These are phyloP conservation scores for Mycetomoellerius zeteki DNA, from an alignment of 1,140 invertebrate species.

Conservation along the genomic window DNA sequence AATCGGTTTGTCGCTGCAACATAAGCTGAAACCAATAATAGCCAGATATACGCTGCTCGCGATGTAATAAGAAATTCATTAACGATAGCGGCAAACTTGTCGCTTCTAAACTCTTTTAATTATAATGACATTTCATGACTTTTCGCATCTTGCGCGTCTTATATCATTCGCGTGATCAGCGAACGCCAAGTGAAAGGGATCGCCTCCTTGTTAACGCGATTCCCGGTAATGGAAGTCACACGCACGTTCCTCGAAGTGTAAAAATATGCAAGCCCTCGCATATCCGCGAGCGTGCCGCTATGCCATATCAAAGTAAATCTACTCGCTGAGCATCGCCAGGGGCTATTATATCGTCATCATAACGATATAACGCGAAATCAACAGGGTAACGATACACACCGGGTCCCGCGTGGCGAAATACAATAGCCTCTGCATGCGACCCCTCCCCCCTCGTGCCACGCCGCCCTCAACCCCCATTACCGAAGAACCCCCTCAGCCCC, in stretches of 20 bases:
- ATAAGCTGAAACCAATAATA: constrained; percentile 19
- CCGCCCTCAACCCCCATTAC: constrained; percentile 47
- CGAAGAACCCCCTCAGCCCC: constrained; percentile 50
- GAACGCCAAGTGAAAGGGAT: background rate
- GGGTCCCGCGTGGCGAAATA: constrained; percentile 83
- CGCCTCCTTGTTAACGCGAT: constrained; percentile 5
- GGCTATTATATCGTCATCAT: constrained; percentile 87
- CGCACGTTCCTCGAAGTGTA: constrained; percentile 15
- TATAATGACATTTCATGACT: background rate
- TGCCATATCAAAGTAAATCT: constrained; percentile 81
- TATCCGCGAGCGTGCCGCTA: constrained; percentile 37
- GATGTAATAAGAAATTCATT: background rate
- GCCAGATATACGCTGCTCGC: background rate
- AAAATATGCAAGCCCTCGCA: constrained; percentile 19
- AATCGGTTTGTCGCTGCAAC: background rate
- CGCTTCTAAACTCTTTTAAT: background rate
- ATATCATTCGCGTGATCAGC: background rate
- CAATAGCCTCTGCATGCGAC: constrained; percentile 78
- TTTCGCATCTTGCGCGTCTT: background rate
- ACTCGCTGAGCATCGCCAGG: constrained; percentile 76
- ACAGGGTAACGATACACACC: constrained; percentile 84
- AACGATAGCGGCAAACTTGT: background rate
- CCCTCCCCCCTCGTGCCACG: constrained; percentile 47
- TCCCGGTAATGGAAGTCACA: background rate
- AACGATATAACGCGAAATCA: constrained; percentile 86